Percentiles rank a stretch among this genome's conserved stretches.
These are phyloP conservation scores for Leontocebus nigricollis DNA, from an alignment of 2,797 vertebrate species.

Conservation along the genomic window DNA sequence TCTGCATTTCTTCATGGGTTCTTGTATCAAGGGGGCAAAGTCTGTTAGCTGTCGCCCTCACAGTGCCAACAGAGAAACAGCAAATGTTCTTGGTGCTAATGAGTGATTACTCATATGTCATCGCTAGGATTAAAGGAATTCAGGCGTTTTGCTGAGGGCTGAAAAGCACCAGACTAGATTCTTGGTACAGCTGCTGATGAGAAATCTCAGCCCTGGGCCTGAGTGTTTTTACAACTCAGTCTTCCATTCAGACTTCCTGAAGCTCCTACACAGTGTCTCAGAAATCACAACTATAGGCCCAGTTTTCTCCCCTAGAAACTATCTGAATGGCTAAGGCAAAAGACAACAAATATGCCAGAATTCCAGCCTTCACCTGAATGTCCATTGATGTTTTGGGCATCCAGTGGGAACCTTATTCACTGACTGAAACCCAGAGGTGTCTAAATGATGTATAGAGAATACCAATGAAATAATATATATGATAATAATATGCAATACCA, in stretches of 20 bases:
- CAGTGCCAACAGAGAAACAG: slow-evolving; percentile 46
- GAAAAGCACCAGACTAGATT: slow-evolving; percentile 35
- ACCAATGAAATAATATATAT: not conserved
- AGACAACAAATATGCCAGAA: not conserved
- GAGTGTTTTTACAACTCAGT: slow-evolving; percentile 57
- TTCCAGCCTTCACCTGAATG: not conserved
- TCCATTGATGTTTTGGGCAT: not conserved
- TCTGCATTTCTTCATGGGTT: slow-evolving; percentile 75
- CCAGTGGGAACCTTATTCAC: not conserved
- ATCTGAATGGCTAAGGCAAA: not conserved
- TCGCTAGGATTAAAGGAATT: slow-evolving; percentile 53
- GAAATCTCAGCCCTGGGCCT: slow-evolving; percentile 35
- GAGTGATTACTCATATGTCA: slow-evolving; percentile 68
- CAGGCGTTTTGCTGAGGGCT: slow-evolving; percentile 17
- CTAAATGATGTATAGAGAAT: not conserved
- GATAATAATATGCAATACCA: not conserved
- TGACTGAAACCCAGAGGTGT: not conserved
- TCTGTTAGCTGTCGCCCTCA: slow-evolving; percentile 59
- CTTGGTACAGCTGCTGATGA: slow-evolving; percentile 15
- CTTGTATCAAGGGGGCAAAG: slow-evolving; percentile 66
- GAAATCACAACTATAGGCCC: not conserved
- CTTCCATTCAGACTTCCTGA: not conserved
- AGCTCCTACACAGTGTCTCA: not conserved
- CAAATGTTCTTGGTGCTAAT: slow-evolving; percentile 66
- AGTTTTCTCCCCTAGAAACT: not conserved